Conservation (phyloP, 2,888 invertebrate genomes). For the Oscheius sp. region DNA sequence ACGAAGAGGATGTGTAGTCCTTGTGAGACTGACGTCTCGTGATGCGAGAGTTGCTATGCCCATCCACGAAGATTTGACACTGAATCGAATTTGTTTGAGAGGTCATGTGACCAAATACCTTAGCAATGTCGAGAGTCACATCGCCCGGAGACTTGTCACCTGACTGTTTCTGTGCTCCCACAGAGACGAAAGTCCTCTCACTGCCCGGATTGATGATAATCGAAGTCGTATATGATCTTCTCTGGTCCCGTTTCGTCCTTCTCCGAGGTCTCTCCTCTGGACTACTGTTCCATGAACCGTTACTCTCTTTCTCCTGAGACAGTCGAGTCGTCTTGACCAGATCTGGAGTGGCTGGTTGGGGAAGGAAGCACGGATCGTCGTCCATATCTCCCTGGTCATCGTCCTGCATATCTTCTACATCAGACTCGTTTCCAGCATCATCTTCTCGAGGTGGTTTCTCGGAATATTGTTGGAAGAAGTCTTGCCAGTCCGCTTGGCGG, state of each 20-base stretch:
- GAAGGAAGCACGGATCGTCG: constrained; percentile 57
- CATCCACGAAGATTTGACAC: constrained; percentile 38
- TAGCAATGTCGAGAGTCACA: constrained; percentile 32
- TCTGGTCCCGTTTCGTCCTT: constrained; percentile 53
- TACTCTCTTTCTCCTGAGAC: constrained; percentile 29
- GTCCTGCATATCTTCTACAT: constrained; percentile 55
- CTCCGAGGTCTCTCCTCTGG: constrained; percentile 38
- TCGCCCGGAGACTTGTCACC: constrained; percentile 10
- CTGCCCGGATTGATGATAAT: constrained; percentile 68
- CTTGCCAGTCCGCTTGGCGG: constrained; percentile 60
- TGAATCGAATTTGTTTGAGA: constrained; percentile 3
- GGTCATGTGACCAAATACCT: background rate
- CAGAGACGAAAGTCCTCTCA: constrained; percentile 26
- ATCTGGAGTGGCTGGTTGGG: constrained; percentile 64
- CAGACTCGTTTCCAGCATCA: constrained; percentile 50
- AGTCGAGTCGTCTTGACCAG: constrained; percentile 57
- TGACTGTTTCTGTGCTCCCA: constrained; percentile 1
- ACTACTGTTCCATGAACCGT: constrained; percentile 35
- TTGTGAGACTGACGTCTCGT: constrained; percentile 36
- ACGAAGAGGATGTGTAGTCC: constrained; percentile 12
- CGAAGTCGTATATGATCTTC: constrained; percentile 69
- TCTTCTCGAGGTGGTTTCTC: constrained; percentile 62
- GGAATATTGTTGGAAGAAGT: constrained; percentile 67
- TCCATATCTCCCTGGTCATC: constrained; percentile 53
- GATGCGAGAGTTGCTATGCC: constrained; percentile 6